These are phyloP conservation scores for Cheilosia scutellata DNA, from an alignment of 2,888 invertebrate species.

Conservation along the genomic window DNA sequence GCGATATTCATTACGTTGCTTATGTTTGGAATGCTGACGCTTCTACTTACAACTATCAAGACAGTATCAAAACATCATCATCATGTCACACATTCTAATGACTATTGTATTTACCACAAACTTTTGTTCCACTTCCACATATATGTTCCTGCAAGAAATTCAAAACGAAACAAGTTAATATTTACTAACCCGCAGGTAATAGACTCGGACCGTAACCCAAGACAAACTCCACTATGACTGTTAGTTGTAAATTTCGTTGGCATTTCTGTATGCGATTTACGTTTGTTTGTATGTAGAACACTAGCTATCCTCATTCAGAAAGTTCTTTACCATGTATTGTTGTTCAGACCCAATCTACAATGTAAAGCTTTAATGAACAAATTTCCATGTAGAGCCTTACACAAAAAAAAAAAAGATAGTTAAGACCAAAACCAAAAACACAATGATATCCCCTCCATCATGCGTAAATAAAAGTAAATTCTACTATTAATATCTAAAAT, in stretches of 20 bases:
- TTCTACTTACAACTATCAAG: too few relatives aligned
- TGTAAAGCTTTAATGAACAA: constrained; percentile 48
- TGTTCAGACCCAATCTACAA: constrained; percentile 15
- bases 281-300: constrained; percentile 57
- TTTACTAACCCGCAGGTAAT: constrained; percentile 3
- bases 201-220: constrained; percentile 1
- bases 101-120: background rate
- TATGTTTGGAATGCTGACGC: too few relatives aligned
- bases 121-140: constrained; percentile 3
- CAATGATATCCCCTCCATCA: background rate
- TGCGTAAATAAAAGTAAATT: background rate
- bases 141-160: background rate
- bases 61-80: too few relatives aligned
- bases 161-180: background rate
- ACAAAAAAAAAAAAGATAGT: background rate
- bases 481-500: background rate
- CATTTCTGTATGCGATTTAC: constrained; percentile 9
- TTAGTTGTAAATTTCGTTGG: constrained; percentile 13
- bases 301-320: background rate
- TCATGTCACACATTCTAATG: background rate
- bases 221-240: constrained; percentile 1
- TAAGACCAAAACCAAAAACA: background rate
- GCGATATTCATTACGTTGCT: too few relatives aligned
- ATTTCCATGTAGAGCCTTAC: constrained; percentile 7
- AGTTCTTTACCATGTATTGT: constrained; percentile 14